Conservation (phyloP, 2,113 vertebrate species). For the Octodon degus region DNA sequence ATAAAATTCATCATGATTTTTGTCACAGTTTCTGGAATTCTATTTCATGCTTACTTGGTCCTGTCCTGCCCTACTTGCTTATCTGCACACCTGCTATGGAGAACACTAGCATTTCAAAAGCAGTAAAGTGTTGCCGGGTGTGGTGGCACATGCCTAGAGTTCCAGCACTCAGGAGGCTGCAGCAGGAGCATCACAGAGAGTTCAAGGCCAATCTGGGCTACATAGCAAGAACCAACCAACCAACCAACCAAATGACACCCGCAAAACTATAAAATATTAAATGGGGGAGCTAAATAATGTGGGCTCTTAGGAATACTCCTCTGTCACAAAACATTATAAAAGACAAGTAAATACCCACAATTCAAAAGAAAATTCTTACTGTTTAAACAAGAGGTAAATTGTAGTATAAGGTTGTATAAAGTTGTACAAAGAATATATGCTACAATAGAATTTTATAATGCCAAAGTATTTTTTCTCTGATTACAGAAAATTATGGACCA, state of each 20-base stretch:
- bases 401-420: neutral
- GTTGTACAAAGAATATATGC: conserved; percentile 1
- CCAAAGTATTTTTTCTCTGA: conserved; percentile 10
- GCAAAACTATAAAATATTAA: neutral
- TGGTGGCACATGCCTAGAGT: neutral
- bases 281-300: neutral
- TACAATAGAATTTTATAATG: conserved; percentile 41
- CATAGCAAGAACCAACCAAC: neutral
- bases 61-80: neutral
- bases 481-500: conserved; percentile 30
- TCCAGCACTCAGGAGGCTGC: neutral
- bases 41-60: conserved; percentile 8
- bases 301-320: neutral
- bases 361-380: conserved; percentile 55
- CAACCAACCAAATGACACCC: neutral
- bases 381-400: conserved; percentile 50
- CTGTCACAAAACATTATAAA: conserved; percentile 41
- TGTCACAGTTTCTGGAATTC: conserved; percentile 49
- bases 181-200: neutral
- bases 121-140: neutral
- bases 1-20: conserved; percentile 35
- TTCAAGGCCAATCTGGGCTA: neutral
- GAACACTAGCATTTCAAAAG: conserved; percentile 23
- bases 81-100: neutral
- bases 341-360: conserved; percentile 46